Evolutionary conservation across 1,140 invertebrate genomes (phyloP).

Genomic region (Lepidotrigona ventralis): DNA sequence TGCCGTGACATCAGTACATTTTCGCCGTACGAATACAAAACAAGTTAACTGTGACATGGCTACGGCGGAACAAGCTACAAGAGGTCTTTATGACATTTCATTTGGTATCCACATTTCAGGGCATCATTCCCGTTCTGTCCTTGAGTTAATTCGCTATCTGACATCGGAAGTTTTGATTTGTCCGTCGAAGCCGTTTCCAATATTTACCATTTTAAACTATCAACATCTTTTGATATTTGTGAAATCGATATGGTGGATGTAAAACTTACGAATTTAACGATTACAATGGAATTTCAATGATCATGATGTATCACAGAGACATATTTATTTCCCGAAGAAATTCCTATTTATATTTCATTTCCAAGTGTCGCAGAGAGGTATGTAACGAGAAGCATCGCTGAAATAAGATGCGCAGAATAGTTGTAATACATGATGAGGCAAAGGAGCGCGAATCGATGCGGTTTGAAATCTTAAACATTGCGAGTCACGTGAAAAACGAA

Average conservation of each 20-base stretch:
- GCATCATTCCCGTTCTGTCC: constrained; percentile 35
- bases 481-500: constrained; percentile 22
- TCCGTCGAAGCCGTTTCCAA: constrained; percentile 16
- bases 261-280: background rate
- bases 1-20: constrained; percentile 37
- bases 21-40: constrained; percentile 45
- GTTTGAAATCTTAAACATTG: constrained; percentile 7
- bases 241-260: background rate
- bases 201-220: constrained; percentile 41
- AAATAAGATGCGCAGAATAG: background rate
- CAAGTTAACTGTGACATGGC: constrained; percentile 31
- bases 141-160: constrained; percentile 36
- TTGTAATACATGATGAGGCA: too few relatives aligned
- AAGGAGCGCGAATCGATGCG: constrained; percentile 29
- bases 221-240: background rate
- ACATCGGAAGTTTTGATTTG: constrained; percentile 43
- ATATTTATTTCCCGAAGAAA: background rate
- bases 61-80: background rate
- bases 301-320: too few relatives aligned
- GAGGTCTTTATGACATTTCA: constrained; percentile 15
- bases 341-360: background rate
- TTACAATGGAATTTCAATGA: background rate
- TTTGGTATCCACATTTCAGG: constrained; percentile 16
- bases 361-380: background rate
- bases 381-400: background rate